These are phyloP conservation scores for Dermochelys coriacea DNA, from an alignment of 2,797 vertebrate species.

Conservation along the genomic window DNA sequence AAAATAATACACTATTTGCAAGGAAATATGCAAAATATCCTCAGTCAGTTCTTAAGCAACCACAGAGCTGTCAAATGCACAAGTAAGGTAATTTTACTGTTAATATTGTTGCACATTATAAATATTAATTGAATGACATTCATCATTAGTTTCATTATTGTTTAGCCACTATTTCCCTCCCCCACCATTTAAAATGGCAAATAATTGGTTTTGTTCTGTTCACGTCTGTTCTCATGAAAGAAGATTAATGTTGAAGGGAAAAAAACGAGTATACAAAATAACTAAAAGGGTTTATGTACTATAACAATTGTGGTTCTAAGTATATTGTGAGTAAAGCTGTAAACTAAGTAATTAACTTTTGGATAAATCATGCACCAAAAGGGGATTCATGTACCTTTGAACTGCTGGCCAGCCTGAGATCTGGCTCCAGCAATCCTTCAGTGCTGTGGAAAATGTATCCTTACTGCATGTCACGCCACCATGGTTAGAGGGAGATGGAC, in stretches of 20 bases:
- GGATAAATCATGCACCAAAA: not conserved
- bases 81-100: slow-evolving; percentile 74
- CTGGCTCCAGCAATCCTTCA: not conserved
- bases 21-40: slow-evolving; percentile 73
- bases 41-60: slow-evolving; percentile 72
- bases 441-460: not conserved
- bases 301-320: not conserved
- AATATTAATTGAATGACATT: slow-evolving; percentile 77
- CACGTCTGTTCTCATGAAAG: slow-evolving; percentile 6
- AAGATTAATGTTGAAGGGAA: slow-evolving; percentile 2
- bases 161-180: slow-evolving; percentile 55
- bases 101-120: slow-evolving; percentile 68
- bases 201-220: slow-evolving; percentile 72
- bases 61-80: slow-evolving; percentile 76
- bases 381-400: not conserved
- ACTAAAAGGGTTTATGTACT: not conserved
- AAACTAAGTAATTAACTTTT: not conserved
- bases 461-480: not conserved
- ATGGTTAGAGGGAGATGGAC: not conserved
- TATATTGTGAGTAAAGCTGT: not conserved
- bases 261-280: not conserved
- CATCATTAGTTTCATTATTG: slow-evolving; percentile 71
- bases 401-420: slow-evolving; percentile 1
- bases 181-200: slow-evolving; percentile 52
- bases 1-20: slow-evolving; percentile 74